Evolutionary conservation across 2,797 vertebrate species (phyloP).

Genomic region (Anguilla megastoma): DNA sequence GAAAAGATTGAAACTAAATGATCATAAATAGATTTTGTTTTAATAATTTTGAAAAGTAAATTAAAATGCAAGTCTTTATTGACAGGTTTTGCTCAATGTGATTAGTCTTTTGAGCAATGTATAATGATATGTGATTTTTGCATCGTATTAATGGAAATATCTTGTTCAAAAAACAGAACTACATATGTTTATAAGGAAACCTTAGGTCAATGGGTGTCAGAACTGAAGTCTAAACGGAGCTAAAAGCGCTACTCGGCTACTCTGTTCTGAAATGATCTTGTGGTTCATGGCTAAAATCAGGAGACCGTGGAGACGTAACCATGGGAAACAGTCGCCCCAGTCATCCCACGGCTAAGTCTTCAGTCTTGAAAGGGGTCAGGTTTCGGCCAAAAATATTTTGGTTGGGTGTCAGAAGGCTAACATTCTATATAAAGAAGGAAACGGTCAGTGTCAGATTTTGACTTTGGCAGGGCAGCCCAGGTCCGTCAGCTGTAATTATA

Average conservation of each 20-base stretch:
- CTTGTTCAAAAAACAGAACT: neutral
- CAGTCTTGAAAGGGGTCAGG: neutral
- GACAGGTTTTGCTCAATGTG: neutral
- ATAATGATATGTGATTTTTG: neutral
- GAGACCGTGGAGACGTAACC: neutral
- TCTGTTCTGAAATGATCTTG: neutral
- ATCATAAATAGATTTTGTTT: neutral
- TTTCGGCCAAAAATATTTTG: constrained; percentile 18
- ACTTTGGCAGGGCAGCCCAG: neutral
- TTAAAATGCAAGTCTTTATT: neutral
- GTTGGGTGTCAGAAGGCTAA: neutral
- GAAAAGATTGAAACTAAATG: neutral
- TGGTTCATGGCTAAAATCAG: neutral
- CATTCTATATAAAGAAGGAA: constrained; percentile 16
- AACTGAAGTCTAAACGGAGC: neutral
- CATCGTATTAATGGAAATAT: neutral
- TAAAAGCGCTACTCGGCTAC: neutral
- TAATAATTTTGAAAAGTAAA: neutral
- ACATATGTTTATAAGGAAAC: neutral
- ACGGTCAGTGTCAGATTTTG: neutral
- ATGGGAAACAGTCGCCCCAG: neutral
- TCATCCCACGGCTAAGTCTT: neutral
- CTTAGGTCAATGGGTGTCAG: neutral
- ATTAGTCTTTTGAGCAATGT: neutral
- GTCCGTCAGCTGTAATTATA: neutral